These are phyloP conservation scores for Drosophila oshimai DNA, from an alignment of 1,140 invertebrate genomes.

Conservation along the genomic window DNA sequence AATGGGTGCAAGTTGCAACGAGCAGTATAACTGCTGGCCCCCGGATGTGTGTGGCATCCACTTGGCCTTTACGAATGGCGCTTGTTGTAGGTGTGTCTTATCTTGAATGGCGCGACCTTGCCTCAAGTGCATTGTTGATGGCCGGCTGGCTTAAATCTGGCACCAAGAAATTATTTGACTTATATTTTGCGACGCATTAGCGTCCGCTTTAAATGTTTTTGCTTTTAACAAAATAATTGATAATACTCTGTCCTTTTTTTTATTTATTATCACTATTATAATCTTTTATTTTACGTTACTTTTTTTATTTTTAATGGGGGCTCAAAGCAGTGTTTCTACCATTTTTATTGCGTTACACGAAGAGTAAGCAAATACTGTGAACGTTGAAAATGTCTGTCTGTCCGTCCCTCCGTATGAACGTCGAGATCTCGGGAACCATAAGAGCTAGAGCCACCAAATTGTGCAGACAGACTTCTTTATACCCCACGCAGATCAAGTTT, in stretches of 20 bases:
- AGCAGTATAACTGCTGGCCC: conserved; percentile 4
- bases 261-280: too few relatives aligned
- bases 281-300: too few relatives aligned
- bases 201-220: not conserved
- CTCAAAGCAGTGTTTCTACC: too few relatives aligned
- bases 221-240: not conserved
- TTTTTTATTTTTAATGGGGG: not conserved
- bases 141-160: not conserved
- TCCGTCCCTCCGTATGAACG: too few relatives aligned
- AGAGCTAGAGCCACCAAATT: too few relatives aligned
- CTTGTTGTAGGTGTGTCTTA: conserved; percentile 43
- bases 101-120: conserved; percentile 48
- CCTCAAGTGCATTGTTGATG: conserved; percentile 37
- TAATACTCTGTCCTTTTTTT: too few relatives aligned
- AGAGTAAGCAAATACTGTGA: too few relatives aligned
- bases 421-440: too few relatives aligned
- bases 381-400: too few relatives aligned
- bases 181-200: conserved; percentile 6
- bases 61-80: conserved; percentile 60
- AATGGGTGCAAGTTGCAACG: conserved; percentile 12
- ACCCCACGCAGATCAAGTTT: too few relatives aligned
- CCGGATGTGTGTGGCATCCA: conserved; percentile 48
- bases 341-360: too few relatives aligned
- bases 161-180: not conserved
- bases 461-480: too few relatives aligned